phyloP scores from a whole-genome alignment of 2,888 invertebrate species.

The Drosophila infuscata region DNA sequence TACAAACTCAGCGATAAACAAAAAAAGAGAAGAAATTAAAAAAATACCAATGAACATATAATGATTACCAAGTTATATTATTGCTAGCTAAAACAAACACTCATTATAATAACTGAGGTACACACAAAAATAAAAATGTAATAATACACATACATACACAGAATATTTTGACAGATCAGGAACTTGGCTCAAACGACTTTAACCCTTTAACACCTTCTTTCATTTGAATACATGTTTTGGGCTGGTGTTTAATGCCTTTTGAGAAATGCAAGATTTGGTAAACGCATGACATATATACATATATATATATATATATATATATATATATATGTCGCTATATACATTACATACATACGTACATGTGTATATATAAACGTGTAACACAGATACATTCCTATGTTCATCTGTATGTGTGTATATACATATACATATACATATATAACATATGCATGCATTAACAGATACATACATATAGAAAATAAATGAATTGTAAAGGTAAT shows the following conservation, averaged over 20 bases:
- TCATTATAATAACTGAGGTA: constrained; percentile 33
- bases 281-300: constrained; percentile 14
- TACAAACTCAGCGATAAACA: constrained; percentile 63
- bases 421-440: constrained; percentile 29
- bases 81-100: constrained; percentile 33
- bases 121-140: neutral
- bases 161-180: constrained; percentile 65
- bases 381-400: constrained; percentile 28
- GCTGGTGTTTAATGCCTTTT: constrained; percentile 44
- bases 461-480: constrained; percentile 39
- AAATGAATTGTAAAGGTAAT: constrained; percentile 44
- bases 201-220: constrained; percentile 29
- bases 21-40: constrained; percentile 9
- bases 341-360: constrained; percentile 17
- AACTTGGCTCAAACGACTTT: constrained; percentile 72
- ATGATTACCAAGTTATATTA: constrained; percentile 27
- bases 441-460: constrained; percentile 14
- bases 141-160: constrained; percentile 15
- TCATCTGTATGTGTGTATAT: constrained; percentile 35
- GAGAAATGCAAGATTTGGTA: constrained; percentile 26
- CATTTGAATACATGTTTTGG: constrained; percentile 14
- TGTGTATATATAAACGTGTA: constrained; percentile 24
- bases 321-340: constrained; percentile 4
- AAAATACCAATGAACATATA: constrained; percentile 13
- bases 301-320: constrained; percentile 41